phyloP scores from a whole-genome alignment of 2,113 vertebrate species.

The Oncorhynchus masou region DNA sequence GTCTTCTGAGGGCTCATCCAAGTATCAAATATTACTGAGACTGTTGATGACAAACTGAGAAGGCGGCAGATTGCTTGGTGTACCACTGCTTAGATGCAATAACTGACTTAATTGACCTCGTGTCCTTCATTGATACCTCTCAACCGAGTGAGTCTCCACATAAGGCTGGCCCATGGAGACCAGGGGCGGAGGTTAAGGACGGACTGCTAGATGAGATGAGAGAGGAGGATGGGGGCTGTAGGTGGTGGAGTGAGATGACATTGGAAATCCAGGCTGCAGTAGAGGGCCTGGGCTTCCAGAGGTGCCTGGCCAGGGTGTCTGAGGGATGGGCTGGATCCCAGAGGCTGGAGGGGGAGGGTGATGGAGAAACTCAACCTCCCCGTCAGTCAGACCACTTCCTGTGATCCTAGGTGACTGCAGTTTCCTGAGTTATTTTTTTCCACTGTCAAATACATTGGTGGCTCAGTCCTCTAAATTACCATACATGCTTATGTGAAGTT shows the following conservation, averaged over 20 bases:
- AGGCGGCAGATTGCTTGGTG: constrained; percentile 38
- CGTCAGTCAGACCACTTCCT: constrained; percentile 52
- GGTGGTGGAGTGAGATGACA: constrained; percentile 45
- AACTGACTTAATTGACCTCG: constrained; percentile 81
- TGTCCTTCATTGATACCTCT: constrained; percentile 82
- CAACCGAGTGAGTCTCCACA: constrained; percentile 8
- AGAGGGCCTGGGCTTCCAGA: constrained; percentile 80
- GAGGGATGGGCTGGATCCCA: constrained; percentile 61
- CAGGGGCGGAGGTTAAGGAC: constrained; percentile 76
- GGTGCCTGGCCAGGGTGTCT: constrained; percentile 68
- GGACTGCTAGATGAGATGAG: constrained; percentile 83
- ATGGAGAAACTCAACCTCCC: constrained; percentile 58
- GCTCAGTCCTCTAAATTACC: too few species aligned
- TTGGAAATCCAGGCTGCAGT: constrained; percentile 77
- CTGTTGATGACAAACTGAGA: constrained; percentile 28
- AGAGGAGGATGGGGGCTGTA: constrained; percentile 59
- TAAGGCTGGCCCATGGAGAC: constrained; percentile 54
- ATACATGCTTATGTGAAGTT: too few species aligned
- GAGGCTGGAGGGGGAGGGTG: constrained; percentile 53
- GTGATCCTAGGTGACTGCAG: constrained; percentile 70
- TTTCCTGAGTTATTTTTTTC: not conserved
- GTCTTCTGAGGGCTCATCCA: not conserved
- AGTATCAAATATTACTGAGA: not conserved
- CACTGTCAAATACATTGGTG: too few species aligned
- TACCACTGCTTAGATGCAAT: constrained; percentile 75